These are phyloP conservation scores for Hydropsyche tenuis DNA, from an alignment of 1,140 invertebrate genomes.

Conservation along the genomic window DNA sequence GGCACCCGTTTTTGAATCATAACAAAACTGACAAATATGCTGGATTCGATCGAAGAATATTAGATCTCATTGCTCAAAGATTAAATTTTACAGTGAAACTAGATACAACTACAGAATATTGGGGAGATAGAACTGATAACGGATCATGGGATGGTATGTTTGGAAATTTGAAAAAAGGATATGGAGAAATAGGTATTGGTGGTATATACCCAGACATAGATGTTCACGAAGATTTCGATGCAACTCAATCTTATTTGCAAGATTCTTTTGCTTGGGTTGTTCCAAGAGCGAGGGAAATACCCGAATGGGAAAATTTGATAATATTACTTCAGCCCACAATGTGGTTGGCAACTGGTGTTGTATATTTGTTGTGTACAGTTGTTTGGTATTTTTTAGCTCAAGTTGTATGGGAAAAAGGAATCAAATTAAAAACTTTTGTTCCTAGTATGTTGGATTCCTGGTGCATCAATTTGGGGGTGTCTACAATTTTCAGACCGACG, in stretches of 20 bases:
- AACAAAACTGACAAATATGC: slow-evolving; percentile 35
- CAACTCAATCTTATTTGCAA: slow-evolving; percentile 47
- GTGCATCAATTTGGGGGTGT: slow-evolving; percentile 41
- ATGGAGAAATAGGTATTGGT: slow-evolving; percentile 46
- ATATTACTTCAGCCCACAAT: slow-evolving; percentile 33
- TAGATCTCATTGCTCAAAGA: slow-evolving; percentile 44
- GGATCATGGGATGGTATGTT: slow-evolving; percentile 46
- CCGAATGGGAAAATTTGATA: slow-evolving; percentile 45
- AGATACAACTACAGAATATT: slow-evolving; percentile 15
- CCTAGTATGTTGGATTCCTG: slow-evolving; percentile 37
- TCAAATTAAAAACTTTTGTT: slow-evolving; percentile 37
- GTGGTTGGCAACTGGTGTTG: slow-evolving; percentile 41
- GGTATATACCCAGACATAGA: slow-evolving; percentile 48
- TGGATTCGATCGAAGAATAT: slow-evolving; percentile 44
- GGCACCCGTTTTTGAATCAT: slow-evolving; percentile 47
- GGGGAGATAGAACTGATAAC: slow-evolving; percentile 41
- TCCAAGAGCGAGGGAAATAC: slow-evolving; percentile 44
- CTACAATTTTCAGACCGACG: slow-evolving; percentile 36
- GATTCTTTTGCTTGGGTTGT: slow-evolving; percentile 47
- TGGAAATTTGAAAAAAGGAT: slow-evolving; percentile 42
- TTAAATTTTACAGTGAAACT: slow-evolving; percentile 46
- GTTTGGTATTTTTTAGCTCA: slow-evolving; percentile 45
- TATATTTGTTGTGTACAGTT: slow-evolving; percentile 37
- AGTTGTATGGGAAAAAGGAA: slow-evolving; percentile 37
- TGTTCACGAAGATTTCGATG: slow-evolving; percentile 48